Evolutionary conservation across 2,113 vertebrate species (phyloP), one percentile per base, ranked within the genome.

Genomic region (Tonatia bakeri): DNA sequence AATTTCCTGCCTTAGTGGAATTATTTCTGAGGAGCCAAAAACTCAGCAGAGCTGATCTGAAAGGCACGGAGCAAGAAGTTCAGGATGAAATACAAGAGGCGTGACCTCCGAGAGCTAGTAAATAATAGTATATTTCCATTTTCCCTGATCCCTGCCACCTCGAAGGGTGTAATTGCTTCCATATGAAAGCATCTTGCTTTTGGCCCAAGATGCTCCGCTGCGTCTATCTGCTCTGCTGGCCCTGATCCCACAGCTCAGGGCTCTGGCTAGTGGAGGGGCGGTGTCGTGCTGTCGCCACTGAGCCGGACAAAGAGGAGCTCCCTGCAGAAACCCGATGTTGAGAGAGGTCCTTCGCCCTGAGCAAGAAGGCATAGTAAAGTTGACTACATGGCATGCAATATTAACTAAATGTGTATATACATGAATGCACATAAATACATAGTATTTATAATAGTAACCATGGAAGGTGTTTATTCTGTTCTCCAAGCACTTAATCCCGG

Each of bases 1-100:
- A 93, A 31, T 77, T 86, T 90, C 93, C 36, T 96, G 87, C 43
- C 56, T 94, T 72, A 76, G 75, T 50, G 11, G 59, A 94, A 93
- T 95, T 70, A 87, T 80, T 86, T 93, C 75, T 22, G 15, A 82
- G 84, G 12, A 96, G 79, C 56, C 90, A 86, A 47, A 47, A 91
- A 91, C 91, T 90, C 91, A 91, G 69, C 87, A 89, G 22, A 69
- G 50, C 67, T 65, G 54, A 69, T 92, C 83, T 72, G 77, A 95
- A 94, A 97, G 92, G 65, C 75, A 81, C 3, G 61, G 64, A 81
- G 64, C 38, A 70, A 73, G 17, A 86, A 93, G 31, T 90, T 90
- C 75, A 94, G 59, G 79, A 86, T 56, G 91, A 82, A 92, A 80
- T 59, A 2, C 38, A 59, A 0, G 9, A 83, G 75, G 56, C 75